Conservation (phyloP, 2,888 invertebrate genomes). For the Hydriomena furcata region DNA sequence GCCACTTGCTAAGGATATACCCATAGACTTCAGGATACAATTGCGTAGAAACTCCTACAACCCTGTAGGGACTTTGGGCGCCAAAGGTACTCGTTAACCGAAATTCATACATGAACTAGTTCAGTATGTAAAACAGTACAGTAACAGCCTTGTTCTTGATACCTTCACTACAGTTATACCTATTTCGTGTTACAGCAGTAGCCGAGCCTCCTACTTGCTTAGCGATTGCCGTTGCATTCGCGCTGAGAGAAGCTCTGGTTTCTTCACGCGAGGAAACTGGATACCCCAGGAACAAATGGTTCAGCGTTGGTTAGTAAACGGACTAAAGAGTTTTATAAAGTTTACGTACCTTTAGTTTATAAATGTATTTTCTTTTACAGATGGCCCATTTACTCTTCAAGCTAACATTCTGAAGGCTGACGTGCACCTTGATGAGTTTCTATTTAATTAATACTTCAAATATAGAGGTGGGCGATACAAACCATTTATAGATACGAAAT, state of each 20-base stretch:
- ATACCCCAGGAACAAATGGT: slow-evolving; percentile 79
- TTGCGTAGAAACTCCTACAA: slow-evolving; percentile 86
- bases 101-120: not conserved
- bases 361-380: slow-evolving; percentile 49
- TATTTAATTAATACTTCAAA: slow-evolving; percentile 44
- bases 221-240: slow-evolving; percentile 78
- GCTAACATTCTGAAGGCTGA: slow-evolving; percentile 52
- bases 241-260: slow-evolving; percentile 85
- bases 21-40: slow-evolving; percentile 88
- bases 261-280: slow-evolving; percentile 85
- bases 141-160: no score
- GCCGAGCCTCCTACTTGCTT: slow-evolving; percentile 80
- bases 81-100: slow-evolving; percentile 56
- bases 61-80: slow-evolving; percentile 75
- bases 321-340: no score
- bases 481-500: no score
- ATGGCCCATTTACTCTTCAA: slow-evolving; percentile 75
- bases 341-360: no score
- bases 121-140: no score
- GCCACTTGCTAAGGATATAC: slow-evolving; percentile 90
- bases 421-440: slow-evolving; percentile 50
- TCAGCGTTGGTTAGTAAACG: slow-evolving; percentile 84
- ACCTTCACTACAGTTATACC: no score
- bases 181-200: slow-evolving; percentile 60
- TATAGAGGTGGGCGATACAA: no score